Base-by-base conservation (phyloP, 2,888 invertebrate genomes). In the Spilarctia lutea region DNA sequence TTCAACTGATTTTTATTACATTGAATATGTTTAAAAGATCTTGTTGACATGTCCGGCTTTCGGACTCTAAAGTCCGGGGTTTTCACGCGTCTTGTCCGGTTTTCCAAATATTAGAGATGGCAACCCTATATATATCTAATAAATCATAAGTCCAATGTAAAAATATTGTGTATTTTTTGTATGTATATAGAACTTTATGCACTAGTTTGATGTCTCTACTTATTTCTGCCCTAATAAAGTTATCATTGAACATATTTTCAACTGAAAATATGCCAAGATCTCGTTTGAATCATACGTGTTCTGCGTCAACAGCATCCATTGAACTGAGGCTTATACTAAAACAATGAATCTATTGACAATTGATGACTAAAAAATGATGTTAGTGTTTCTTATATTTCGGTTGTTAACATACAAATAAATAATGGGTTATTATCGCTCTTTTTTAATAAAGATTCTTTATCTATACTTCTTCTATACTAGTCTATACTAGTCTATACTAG, bases 361-460 rank as follows among this genome's bases (percentile, higher is more conserved):
- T 42, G 63, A 71, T 24, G 10, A 71, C 30, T 73, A 27, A 66
- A 71, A 75, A 75, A 65, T 71, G 42, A 42, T 73, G 42, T 67
- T 35, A 68, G 45, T 69, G 56, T 74, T 81, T 80, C 83, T 83
- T 75, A 80, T 88, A 87, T 84, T 24, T 24, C 52, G 20, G 52
- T n/a, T 56, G 52, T n/a, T 56, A n/a, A 56, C 24, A 10, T 56
- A 56, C 11, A 56, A 56, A 8, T 24, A 52, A 4, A 52, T 24
- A 24, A 52, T 52, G 52, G 8, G 24, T n/a, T 60, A 45, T 39
- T 69, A 78, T 60, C 76, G 79, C 77, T 76, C 82, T 79, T 78
- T 77, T 72, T 30, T 68, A 75, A 42, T 68, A 77, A 56, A 18
- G 42, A 67, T 72, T 71, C 45, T 71, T 71, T 78, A 75, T 78